These are phyloP conservation scores for Melozone crissalis DNA, from an alignment of 2,113 vertebrate species.

Conservation along the genomic window DNA sequence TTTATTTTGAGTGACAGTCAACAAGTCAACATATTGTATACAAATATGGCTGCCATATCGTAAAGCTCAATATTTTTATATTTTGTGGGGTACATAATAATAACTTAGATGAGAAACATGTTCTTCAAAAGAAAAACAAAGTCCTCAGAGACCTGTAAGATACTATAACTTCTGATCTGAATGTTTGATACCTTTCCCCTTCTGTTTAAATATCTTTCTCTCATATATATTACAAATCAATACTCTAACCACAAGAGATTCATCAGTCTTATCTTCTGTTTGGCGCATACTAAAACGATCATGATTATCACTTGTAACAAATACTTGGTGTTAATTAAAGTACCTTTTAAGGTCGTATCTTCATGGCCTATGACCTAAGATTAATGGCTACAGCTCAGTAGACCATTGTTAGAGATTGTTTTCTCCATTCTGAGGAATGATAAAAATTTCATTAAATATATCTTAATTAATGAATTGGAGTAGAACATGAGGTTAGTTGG, in stretches of 20 bases:
- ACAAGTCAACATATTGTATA: background rate
- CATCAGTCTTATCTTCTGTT: constrained; percentile 3
- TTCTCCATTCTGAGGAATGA: background rate
- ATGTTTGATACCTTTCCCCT: background rate
- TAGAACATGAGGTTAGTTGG: background rate
- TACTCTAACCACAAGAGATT: background rate
- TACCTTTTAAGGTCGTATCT: constrained; percentile 16
- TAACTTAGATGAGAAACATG: background rate
- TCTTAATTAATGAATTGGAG: background rate
- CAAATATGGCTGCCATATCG: background rate
- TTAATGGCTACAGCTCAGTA: background rate
- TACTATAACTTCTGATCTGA: background rate
- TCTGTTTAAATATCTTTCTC: background rate
- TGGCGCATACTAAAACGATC: background rate
- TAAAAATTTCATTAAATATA: constrained; percentile 27
- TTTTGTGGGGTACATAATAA: background rate
- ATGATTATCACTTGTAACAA: constrained; percentile 3
- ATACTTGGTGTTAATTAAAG: constrained; percentile 23
- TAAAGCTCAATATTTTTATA: background rate
- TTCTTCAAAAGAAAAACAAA: background rate
- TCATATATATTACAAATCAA: constrained; percentile 18
- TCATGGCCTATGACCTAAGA: background rate
- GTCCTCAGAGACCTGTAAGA: background rate
- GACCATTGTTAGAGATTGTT: background rate
- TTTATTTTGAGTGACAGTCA: background rate